These are phyloP conservation scores for Babylonia areolata DNA, from an alignment of 1,140 invertebrate species.

Conservation along the genomic window DNA sequence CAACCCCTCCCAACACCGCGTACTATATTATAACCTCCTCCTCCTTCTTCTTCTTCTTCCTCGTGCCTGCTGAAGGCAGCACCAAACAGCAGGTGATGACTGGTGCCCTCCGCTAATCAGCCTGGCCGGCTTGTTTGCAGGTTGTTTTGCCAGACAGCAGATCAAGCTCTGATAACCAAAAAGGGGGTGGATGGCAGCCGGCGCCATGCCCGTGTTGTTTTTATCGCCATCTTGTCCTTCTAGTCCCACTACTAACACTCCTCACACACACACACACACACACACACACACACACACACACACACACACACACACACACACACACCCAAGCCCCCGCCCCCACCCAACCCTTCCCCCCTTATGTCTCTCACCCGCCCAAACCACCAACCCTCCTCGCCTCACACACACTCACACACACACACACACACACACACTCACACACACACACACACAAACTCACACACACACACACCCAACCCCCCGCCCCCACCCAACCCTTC, in stretches of 20 bases:
- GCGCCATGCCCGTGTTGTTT: slow-evolving; percentile 5
- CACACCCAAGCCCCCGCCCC: no score
- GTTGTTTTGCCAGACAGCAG: slow-evolving; percentile 29
- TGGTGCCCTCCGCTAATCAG: not conserved
- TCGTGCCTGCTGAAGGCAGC: not conserved
- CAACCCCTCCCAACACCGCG: not conserved
- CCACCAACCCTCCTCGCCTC: not conserved
- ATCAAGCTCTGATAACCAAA: slow-evolving; percentile 19
- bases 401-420: not conserved
- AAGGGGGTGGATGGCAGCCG: not conserved
- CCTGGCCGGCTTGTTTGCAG: slow-evolving; percentile 14
- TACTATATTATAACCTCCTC: not conserved
- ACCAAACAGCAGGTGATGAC: not conserved
- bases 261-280: no score
- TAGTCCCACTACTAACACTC: not conserved
- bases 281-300: no score
- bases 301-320: no score
- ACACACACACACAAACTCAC: no score
- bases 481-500: no score
- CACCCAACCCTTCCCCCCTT: not conserved
- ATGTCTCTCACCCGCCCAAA: not conserved
- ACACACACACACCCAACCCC: no score
- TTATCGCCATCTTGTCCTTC: slow-evolving; percentile 18
- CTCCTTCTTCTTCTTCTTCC: not conserved
- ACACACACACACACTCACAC: not conserved